A percentile compares a stretch with the other conserved stretches of the same genome.
Conservation (phyloP, 2,797 vertebrate species). For the Atherinosoma microstoma region DNA sequence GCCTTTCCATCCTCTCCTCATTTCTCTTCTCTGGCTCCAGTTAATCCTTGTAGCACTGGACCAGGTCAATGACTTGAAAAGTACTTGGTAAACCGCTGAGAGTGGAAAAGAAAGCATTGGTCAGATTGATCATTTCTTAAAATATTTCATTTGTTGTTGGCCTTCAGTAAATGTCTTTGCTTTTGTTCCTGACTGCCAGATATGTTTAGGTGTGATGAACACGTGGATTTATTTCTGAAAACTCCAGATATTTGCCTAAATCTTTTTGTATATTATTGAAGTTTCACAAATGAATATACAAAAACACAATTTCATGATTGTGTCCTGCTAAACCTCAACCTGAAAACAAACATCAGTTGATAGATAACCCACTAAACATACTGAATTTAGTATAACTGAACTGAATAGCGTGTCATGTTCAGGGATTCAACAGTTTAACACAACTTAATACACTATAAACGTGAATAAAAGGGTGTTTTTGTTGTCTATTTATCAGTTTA, state of each 20-base stretch:
- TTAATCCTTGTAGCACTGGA: slow-evolving; percentile 23
- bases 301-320: no score
- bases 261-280: not conserved
- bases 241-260: not conserved
- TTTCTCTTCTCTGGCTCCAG: slow-evolving; percentile 4
- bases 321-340: not conserved
- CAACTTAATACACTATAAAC: not conserved
- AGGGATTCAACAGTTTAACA: not conserved
- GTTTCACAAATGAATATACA: no score
- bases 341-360: slow-evolving; percentile 19
- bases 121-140: not conserved
- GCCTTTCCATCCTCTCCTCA: not conserved
- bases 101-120: slow-evolving; percentile 5
- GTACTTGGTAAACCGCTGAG: slow-evolving; percentile 17
- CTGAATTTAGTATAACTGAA: slow-evolving; percentile 12
- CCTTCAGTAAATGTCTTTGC: not conserved
- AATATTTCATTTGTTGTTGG: not conserved
- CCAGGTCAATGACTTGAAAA: slow-evolving; percentile 41
- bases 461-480: not conserved
- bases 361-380: slow-evolving; percentile 8
- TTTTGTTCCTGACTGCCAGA: no score
- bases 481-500: not conserved
- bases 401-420: not conserved
- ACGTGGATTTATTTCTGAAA: not conserved
- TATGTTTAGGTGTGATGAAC: not conserved